Base-by-base conservation (phyloP, 1,140 invertebrate species). In the Atta cephalotes region DNA sequence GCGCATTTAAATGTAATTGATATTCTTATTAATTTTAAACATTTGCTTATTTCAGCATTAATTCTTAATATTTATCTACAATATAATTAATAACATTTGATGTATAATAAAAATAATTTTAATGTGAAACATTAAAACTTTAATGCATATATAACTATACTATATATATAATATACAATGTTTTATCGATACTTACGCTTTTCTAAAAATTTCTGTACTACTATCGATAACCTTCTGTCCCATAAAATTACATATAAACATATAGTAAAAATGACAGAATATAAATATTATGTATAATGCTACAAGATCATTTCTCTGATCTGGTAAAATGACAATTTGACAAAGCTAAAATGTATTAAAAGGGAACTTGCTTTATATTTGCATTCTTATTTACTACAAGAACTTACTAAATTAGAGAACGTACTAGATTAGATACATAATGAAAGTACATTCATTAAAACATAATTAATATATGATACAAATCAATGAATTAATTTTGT, bases 191-290 rank as follows among this genome's bases (percentile, higher is more conserved):
- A 71, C 79, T 81, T 16, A 72, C 79, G 25, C 16, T 72, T 72
- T 60, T 31, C 2, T 21, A 39, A 18, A 35, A 60, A 82, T 60
- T 18, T 39, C 25, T 1, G 12, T 56, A 53, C 82, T 85, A 18
- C 16, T 66, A 65, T 85, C 72, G 51, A 21, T 85, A 14, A 78
- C 2, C 1, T 65, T 85, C 21, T 85, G 72, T 39, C 82, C 82
- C 28, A 77, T 39, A 21, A 78, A 85, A 51, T 78, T 85, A n/a
- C 60, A 56, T 35, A 63, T 4, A 53, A 85, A 78, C 82, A 85
- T 66, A 25, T 77, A 85, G 7, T 51, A 85, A 25, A 85, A 85
- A 14, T 85, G 82, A 65, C 35, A 25, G 0, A n/a, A 3, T 58
- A 82, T 18, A 60, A 82, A 72, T 16, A 82, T 6, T 14, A n/a